These are phyloP conservation scores for Synanthedon vespiformis DNA, from an alignment of 2,888 invertebrate species.

Conservation along the genomic window DNA sequence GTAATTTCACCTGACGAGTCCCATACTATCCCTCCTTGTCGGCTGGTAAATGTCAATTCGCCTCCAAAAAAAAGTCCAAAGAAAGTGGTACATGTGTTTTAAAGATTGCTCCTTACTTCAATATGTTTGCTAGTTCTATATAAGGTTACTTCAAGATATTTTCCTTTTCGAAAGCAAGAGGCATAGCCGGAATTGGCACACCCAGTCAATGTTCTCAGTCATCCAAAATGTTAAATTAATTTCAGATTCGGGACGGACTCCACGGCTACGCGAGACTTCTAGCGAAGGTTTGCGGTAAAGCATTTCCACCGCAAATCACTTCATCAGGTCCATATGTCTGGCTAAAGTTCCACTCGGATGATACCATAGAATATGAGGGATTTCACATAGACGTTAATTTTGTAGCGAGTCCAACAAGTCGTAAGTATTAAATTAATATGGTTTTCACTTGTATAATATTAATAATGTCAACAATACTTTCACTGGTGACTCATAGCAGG, in stretches of 20 bases:
- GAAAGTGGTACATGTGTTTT: too few relatives aligned
- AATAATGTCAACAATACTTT: background rate
- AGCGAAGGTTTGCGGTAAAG: conserved; percentile 40
- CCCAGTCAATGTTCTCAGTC: too few relatives aligned
- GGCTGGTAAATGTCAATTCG: too few relatives aligned
- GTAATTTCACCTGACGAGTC: too few relatives aligned
- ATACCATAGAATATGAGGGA: conserved; percentile 58
- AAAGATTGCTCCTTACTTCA: too few relatives aligned
- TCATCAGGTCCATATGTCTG: conserved; percentile 48
- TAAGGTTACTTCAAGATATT: too few relatives aligned
- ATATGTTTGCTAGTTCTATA: too few relatives aligned
- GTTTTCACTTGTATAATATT: background rate
- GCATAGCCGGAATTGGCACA: too few relatives aligned
- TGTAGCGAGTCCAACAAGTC: conserved; percentile 15
- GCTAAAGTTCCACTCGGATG: conserved; percentile 41
- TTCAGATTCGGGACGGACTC: conserved; percentile 49
- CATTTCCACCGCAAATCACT: conserved; percentile 40
- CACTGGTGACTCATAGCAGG: background rate
- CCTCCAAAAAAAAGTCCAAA: too few relatives aligned
- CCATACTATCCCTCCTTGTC: too few relatives aligned
- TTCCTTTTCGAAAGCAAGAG: too few relatives aligned
- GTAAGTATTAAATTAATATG: conserved; percentile 19
- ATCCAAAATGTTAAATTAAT: background rate
- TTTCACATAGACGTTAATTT: conserved; percentile 40
- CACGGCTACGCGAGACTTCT: conserved; percentile 40